A percentile compares a stretch with the other conserved stretches of the same genome.
These are phyloP conservation scores for Micrasema minimum DNA, from an alignment of 1,140 invertebrate species.

Conservation along the genomic window DNA sequence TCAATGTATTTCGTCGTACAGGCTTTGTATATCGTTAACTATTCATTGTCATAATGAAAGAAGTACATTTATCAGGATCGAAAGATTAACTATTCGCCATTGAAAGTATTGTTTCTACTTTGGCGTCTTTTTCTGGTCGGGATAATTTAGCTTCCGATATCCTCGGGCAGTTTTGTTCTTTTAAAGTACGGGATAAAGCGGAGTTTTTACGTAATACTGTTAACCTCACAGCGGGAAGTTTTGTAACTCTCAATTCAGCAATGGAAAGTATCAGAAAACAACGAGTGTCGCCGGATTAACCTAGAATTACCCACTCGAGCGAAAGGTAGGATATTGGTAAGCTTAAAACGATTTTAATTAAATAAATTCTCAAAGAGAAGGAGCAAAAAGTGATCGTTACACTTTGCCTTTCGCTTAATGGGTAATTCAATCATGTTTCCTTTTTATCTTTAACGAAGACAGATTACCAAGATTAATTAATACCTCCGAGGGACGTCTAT, in stretches of 20 bases:
- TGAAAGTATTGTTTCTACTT: too few relatives aligned
- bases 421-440: constrained; percentile 25
- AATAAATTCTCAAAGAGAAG: neutral
- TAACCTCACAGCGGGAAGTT: neutral
- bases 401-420: constrained; percentile 6
- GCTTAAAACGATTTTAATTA: constrained; percentile 18
- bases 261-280: neutral
- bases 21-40: too few relatives aligned
- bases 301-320: neutral
- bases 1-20: too few relatives aligned
- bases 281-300: neutral
- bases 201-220: neutral
- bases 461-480: constrained; percentile 29
- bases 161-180: neutral
- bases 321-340: neutral
- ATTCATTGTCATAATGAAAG: too few relatives aligned
- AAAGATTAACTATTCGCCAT: too few relatives aligned
- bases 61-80: too few relatives aligned
- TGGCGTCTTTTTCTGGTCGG: too few relatives aligned
- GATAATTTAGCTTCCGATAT: too few relatives aligned
- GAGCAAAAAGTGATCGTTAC: constrained; percentile 25
- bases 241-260: neutral
- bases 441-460: constrained; percentile 27
- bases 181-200: neutral
- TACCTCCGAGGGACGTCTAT: constrained; percentile 1